Base-by-base conservation (phyloP, 2,888 invertebrate species). In the Drosophila atripex region DNA sequence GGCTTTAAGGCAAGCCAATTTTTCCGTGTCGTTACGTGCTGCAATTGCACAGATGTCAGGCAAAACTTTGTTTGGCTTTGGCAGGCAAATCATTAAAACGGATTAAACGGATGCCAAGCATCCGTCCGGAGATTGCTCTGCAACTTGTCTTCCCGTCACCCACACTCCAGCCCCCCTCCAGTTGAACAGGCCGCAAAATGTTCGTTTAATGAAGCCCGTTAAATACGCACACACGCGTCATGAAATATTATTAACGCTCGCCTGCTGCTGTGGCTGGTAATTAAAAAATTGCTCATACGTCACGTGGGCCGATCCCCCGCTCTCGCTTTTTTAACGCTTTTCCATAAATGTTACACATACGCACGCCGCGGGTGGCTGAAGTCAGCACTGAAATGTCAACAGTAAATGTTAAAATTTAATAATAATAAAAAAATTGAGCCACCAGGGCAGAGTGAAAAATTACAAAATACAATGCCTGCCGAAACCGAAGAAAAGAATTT, bases 1-100 rank as follows among this genome's bases (percentile, higher is more conserved):
- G 32, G 47, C 39, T 47, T 71, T 74, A 73, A 79, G 83, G 73
- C 76, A 59, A 80, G 63, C 73, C 84, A 88, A 85, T 85, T 88
- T 69, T 75, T 72, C 76, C 54, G 23, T 64, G 35, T 38, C 18
- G 45, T 49, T 77, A 84, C 83, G 83, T 87, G 83, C 71, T 82
- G 83, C 88, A 84, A 88, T 84, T 83, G 86, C 75, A 69, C 45
- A 61, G 49, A 72, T 50, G 79, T 86, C 87, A 72, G 61, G 84
- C 73, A 68, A 80, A 77, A 72, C 71, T 56, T 38, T 38, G 49
- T 38, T 25, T 45, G 68, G 60, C 66, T 65, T 59, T 54, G 73
- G 65, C 57, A 65, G 65, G 56, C 57, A 71, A 71, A 72, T 65
- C 73, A 65, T 71, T 56, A 56, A 64, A 35, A 72, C 28, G 61